These are phyloP conservation scores for Notechis scutatus DNA, from an alignment of 2,113 vertebrate species.

Conservation along the genomic window DNA sequence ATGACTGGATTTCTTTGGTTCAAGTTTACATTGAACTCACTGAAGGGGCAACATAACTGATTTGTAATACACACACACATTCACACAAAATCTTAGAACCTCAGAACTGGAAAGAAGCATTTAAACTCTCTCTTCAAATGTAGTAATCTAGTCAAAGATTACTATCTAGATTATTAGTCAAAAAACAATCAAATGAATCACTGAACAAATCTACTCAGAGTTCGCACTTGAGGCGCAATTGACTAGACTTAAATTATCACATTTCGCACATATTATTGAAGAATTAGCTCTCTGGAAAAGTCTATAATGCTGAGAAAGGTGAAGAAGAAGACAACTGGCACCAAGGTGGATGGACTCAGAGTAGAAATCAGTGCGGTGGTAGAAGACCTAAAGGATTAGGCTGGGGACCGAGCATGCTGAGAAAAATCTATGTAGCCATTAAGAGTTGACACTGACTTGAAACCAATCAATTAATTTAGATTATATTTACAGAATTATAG, in stretches of 20 bases:
- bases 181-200: not conserved
- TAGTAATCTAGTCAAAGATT: not conserved
- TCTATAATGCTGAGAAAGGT: not conserved
- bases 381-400: not conserved
- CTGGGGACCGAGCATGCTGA: not conserved
- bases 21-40: not conserved
- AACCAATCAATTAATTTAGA: not conserved
- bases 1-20: not conserved
- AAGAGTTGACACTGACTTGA: not conserved
- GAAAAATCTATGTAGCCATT: not conserved
- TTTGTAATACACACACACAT: not conserved
- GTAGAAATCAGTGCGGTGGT: not conserved
- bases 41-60: not conserved
- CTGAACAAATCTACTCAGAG: not conserved
- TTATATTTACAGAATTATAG: not conserved
- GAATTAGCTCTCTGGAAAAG: not conserved
- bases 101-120: not conserved
- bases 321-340: not conserved
- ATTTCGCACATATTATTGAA: not conserved
- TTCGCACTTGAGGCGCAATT: not conserved
- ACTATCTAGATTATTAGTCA: not conserved
- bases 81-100: not conserved
- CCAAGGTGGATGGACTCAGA: not conserved
- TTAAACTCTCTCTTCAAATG: not conserved
- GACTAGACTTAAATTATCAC: not conserved